Evolutionary conservation across 64 coral and sea anemone genomes (phyloP).

Genomic region (Montipora efflorescens): DNA sequence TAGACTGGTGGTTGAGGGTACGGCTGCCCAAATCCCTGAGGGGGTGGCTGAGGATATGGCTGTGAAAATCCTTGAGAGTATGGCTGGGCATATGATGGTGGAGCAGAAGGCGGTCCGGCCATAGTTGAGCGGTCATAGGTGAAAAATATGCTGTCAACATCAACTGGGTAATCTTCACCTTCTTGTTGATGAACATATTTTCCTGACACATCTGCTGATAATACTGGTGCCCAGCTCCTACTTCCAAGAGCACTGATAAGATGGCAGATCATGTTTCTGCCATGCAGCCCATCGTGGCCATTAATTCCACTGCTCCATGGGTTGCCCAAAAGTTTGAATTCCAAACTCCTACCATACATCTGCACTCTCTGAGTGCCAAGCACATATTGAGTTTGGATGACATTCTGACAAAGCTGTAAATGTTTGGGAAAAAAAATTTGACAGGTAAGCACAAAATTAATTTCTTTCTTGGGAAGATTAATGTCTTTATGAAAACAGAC

Average conservation of each 20-base stretch:
- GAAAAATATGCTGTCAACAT: constrained; percentile 94
- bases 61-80: constrained; percentile 4
- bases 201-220: constrained; percentile 82
- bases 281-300: constrained; percentile 72
- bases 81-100: not conserved
- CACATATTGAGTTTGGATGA: constrained; percentile 38
- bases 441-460: too few species aligned
- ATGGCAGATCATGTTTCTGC: constrained; percentile 79
- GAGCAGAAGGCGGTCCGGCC: not conserved
- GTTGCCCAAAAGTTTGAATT: constrained; percentile 84
- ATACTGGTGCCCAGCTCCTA: constrained; percentile 54
- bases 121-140: constrained; percentile 44
- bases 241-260: constrained; percentile 66
- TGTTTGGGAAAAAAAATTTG: not conserved
- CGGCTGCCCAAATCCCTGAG: constrained; percentile 50
- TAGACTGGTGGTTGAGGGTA: not conserved
- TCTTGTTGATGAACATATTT: constrained; percentile 76
- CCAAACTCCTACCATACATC: constrained; percentile 44
- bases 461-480: not conserved
- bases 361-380: constrained; percentile 51
- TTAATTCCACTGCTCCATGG: constrained; percentile 70
- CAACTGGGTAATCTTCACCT: constrained; percentile 72
- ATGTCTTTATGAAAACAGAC: not conserved
- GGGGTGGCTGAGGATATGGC: not conserved
- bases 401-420: constrained; percentile 49